Evolutionary conservation across 2,888 invertebrate genomes (phyloP).

Genomic region (Netelia virgata): DNA sequence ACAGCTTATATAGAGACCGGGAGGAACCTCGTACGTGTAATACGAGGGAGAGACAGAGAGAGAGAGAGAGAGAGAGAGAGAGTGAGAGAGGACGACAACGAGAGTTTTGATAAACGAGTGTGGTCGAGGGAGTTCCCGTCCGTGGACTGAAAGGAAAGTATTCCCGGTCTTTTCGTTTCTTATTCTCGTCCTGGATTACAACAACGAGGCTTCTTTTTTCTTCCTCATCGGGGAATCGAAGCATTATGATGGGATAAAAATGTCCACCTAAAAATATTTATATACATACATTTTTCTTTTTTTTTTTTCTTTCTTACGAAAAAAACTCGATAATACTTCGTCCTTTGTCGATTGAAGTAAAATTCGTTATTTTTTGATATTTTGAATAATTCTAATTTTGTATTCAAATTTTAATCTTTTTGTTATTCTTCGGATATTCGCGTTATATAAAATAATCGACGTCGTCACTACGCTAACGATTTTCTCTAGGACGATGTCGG

Average conservation of each 20-base stretch:
- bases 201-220: neutral
- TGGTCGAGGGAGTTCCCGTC: constrained; percentile 32
- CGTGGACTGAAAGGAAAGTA: constrained; percentile 15
- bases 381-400: neutral
- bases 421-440: neutral
- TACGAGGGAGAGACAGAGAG: neutral
- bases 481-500: neutral
- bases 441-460: neutral
- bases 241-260: constrained; percentile 1
- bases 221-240: neutral
- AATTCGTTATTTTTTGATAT: neutral
- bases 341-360: no score
- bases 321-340: no score
- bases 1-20: constrained; percentile 39
- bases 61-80: constrained; percentile 3
- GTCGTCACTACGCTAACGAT: neutral
- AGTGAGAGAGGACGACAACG: constrained; percentile 24
- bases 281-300: neutral
- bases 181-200: neutral
- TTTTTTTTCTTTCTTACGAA: no score
- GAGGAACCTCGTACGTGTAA: constrained; percentile 7
- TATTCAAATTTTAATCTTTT: neutral
- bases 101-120: constrained; percentile 64
- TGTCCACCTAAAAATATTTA: neutral
- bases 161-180: constrained; percentile 8